phyloP scores from a whole-genome alignment of 2,797 vertebrate genomes.

The Megaceryle alcyon region DNA sequence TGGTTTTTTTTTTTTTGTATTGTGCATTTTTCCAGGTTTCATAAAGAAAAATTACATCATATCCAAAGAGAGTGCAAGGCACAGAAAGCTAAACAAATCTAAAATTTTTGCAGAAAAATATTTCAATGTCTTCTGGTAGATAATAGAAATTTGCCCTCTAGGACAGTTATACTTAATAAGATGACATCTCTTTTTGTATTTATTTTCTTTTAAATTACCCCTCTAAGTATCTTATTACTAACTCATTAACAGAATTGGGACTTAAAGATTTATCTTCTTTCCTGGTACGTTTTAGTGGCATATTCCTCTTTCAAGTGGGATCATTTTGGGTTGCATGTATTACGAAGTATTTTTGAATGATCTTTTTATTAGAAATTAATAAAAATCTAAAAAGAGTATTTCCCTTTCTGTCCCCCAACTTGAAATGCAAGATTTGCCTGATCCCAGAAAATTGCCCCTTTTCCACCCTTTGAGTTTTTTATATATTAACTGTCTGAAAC shows the following conservation, averaged over 20 bases:
- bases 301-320: background rate
- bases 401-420: background rate
- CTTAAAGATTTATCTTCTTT: background rate
- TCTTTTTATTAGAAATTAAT: background rate
- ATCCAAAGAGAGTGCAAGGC: background rate
- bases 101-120: background rate
- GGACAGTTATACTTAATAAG: background rate
- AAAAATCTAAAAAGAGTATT: background rate
- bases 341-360: background rate
- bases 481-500: background rate
- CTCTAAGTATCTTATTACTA: background rate
- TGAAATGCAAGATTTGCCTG: background rate
- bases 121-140: background rate
- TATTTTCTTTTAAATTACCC: background rate
- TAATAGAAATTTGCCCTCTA: background rate
- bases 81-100: background rate
- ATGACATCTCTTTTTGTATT: background rate
- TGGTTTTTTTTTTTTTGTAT: background rate
- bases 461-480: background rate
- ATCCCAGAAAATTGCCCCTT: background rate
- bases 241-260: background rate
- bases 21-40: background rate
- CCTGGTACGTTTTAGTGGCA: background rate
- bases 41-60: background rate
- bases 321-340: background rate